Evolutionary conservation across 2,888 invertebrate species (phyloP).

Genomic region (Agrochola circellaris): DNA sequence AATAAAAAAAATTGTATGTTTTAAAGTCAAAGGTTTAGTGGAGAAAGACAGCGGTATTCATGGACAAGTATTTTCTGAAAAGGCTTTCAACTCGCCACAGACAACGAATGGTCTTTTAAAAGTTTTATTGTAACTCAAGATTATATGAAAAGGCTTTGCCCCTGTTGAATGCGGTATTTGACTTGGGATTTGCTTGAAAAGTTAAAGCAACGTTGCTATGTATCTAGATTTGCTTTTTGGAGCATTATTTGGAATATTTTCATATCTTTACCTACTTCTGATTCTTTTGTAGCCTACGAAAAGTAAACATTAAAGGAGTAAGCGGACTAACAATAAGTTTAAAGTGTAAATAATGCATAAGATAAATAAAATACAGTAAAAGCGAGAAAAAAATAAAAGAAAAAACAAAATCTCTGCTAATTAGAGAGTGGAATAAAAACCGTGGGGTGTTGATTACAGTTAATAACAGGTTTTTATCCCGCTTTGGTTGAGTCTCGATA

Average conservation of each 20-base stretch:
- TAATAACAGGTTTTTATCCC: slow-evolving; percentile 37
- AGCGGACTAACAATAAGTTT: background rate
- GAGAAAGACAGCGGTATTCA: slow-evolving; percentile 35
- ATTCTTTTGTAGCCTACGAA: background rate
- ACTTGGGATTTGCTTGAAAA: slow-evolving; percentile 44
- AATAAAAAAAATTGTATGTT: slow-evolving; percentile 10
- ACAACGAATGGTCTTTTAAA: slow-evolving; percentile 54
- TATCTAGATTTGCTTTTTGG: slow-evolving; percentile 1
- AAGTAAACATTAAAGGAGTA: background rate
- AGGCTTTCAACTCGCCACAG: slow-evolving; percentile 48
- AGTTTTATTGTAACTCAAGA: slow-evolving; percentile 58
- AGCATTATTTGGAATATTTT: slow-evolving; percentile 1
- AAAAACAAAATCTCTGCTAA: slow-evolving; percentile 19
- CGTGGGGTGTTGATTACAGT: slow-evolving; percentile 26
- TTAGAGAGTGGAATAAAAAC: slow-evolving; percentile 17
- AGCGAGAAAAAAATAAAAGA: background rate
- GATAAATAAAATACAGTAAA: background rate
- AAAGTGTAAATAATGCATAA: background rate
- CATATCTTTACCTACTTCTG: background rate
- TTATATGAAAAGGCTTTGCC: slow-evolving; percentile 53
- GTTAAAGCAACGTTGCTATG: slow-evolving; percentile 10
- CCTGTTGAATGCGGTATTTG: slow-evolving; percentile 47
- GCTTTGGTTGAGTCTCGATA: slow-evolving; percentile 19
- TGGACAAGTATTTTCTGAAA: slow-evolving; percentile 46
- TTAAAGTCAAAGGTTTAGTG: slow-evolving; percentile 43